Conservation (phyloP, 2,797 vertebrate genomes). For the Bradypodion ventrale region DNA sequence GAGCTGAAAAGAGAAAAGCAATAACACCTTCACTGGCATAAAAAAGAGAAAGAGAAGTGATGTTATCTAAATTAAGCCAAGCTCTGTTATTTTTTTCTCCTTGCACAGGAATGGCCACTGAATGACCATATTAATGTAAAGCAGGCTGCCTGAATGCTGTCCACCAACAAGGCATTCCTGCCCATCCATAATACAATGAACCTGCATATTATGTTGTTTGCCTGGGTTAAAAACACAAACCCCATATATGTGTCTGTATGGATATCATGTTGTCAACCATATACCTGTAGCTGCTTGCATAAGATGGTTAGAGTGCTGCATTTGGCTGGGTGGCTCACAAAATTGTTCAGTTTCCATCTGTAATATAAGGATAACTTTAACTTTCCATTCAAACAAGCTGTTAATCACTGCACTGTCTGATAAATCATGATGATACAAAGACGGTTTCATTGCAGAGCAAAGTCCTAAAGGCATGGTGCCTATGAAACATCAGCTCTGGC, state of each 20-base stretch:
- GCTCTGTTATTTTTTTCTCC: neutral
- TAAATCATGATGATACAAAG: too few species aligned
- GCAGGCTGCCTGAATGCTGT: neutral
- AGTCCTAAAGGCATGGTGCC: too few species aligned
- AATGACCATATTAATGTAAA: conserved; percentile 9
- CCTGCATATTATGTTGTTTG: neutral
- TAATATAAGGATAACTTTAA: neutral
- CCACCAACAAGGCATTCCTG: neutral
- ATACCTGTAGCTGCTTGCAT: neutral
- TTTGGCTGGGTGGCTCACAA: neutral
- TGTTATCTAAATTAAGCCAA: neutral
- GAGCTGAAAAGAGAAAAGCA: conserved; percentile 2
- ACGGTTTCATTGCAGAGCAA: too few species aligned
- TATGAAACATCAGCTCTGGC: too few species aligned
- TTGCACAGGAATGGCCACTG: neutral
- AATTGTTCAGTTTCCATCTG: neutral
- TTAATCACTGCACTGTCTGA: neutral
- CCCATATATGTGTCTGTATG: too few species aligned
- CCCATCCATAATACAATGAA: neutral
- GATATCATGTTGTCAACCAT: neutral
- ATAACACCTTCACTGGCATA: neutral
- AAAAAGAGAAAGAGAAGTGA: neutral
- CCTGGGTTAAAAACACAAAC: neutral
- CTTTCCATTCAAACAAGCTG: neutral
- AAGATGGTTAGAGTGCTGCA: neutral